phyloP scores from a whole-genome alignment of 2,888 invertebrate genomes.

The Tenthredo livida region DNA sequence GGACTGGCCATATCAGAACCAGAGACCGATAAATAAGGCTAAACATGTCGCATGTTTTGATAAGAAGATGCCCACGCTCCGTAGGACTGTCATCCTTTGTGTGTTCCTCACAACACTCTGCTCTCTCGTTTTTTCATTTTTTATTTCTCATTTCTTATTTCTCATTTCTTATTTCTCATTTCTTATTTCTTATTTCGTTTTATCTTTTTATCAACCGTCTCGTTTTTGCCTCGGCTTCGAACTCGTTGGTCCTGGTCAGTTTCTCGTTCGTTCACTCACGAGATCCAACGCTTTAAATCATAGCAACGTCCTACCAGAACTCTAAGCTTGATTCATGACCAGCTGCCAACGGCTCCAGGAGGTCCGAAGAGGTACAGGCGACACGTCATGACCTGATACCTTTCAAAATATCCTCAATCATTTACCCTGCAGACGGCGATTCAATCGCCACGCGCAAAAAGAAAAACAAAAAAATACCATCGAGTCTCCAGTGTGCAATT shows the following conservation, averaged over 20 bases:
- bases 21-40: slow-evolving; percentile 69
- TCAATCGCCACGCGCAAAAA: not conserved
- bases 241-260: slow-evolving; percentile 30
- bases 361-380: slow-evolving; percentile 4
- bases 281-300: slow-evolving; percentile 69
- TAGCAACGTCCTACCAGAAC: slow-evolving; percentile 67
- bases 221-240: not conserved
- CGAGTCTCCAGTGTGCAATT: not conserved
- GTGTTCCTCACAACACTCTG: slow-evolving; percentile 49
- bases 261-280: not conserved
- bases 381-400: slow-evolving; percentile 35
- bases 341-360: slow-evolving; percentile 42
- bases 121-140: not conserved
- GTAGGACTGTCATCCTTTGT: slow-evolving; percentile 24
- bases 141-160: not conserved
- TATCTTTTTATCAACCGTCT: not conserved
- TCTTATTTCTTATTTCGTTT: not conserved
- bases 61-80: slow-evolving; percentile 63
- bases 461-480: no score
- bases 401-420: slow-evolving; percentile 44
- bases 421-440: not conserved
- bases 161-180: not conserved
- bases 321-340: slow-evolving; percentile 73
- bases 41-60: slow-evolving; percentile 70
- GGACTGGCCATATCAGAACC: not conserved